Conservation (phyloP, 2,888 invertebrate species). For the Ectemnius cavifrons region DNA sequence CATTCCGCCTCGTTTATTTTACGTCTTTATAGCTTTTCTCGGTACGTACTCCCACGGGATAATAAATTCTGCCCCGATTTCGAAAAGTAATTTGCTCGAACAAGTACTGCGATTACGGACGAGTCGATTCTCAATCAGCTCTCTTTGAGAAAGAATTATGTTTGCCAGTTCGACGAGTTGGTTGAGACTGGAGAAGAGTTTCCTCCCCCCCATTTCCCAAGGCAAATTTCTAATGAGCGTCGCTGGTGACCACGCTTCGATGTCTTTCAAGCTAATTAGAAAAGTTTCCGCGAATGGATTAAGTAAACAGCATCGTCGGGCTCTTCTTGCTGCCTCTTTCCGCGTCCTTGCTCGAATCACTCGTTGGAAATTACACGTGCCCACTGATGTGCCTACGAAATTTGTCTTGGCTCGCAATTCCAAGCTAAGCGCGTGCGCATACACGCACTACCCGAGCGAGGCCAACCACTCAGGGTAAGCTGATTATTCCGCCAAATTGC, state of each 20-base stretch:
- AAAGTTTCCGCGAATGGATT: conserved; percentile 43
- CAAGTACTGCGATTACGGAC: too few species aligned
- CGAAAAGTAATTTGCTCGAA: background rate
- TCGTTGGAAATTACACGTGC: conserved; percentile 31
- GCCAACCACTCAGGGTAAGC: background rate
- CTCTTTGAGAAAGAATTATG: too few species aligned
- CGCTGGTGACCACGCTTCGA: conserved; percentile 5
- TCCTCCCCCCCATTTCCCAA: background rate
- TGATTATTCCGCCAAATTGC: conserved; percentile 35
- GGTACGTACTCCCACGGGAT: background rate
- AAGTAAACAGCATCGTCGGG: background rate
- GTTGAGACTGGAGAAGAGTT: too few species aligned
- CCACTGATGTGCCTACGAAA: conserved; percentile 13
- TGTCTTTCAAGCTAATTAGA: conserved; percentile 46
- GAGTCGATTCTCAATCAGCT: too few species aligned
- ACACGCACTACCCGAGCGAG: background rate
- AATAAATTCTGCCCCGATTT: background rate
- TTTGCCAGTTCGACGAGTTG: too few species aligned
- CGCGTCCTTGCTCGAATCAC: conserved; percentile 31
- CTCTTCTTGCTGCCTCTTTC: conserved; percentile 24
- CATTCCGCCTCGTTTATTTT: conserved; percentile 21
- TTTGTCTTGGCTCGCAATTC: conserved; percentile 8
- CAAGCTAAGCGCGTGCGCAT: background rate
- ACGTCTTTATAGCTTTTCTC: conserved; percentile 11
- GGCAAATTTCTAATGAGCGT: background rate